Conservation (phyloP, 2,113 vertebrate species). For the Triplophysa tibetana region DNA sequence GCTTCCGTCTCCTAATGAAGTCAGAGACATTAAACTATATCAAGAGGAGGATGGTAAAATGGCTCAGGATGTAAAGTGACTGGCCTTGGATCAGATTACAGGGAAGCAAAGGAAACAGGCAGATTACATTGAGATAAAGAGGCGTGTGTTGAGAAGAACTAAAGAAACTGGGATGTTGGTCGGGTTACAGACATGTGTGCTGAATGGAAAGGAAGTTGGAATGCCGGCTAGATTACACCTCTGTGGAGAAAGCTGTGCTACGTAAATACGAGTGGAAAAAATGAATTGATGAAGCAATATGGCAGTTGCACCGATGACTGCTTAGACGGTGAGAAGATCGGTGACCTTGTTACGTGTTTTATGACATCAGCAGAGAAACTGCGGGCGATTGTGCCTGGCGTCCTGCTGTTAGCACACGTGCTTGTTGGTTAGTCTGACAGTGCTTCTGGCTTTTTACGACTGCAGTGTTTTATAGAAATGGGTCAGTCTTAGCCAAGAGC, state of each 20-base stretch:
- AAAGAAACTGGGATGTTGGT: constrained; percentile 28
- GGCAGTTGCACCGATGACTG: neutral
- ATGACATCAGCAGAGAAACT: constrained; percentile 6
- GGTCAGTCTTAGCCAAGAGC: constrained; percentile 49
- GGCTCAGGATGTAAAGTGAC: constrained; percentile 26
- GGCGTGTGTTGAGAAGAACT: constrained; percentile 20
- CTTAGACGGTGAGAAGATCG: constrained; percentile 5
- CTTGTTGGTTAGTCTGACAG: constrained; percentile 27
- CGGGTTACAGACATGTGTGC: constrained; percentile 26
- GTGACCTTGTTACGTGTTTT: constrained; percentile 8
- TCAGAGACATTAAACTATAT: constrained; percentile 16
- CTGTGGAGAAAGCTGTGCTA: neutral
- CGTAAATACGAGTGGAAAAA: constrained; percentile 10
- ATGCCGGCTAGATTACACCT: constrained; percentile 2
- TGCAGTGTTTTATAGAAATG: constrained; percentile 49
- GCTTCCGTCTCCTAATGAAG: constrained; percentile 24
- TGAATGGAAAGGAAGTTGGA: neutral
- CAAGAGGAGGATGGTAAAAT: constrained; percentile 27
- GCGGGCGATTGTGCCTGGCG: neutral
- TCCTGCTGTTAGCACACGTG: constrained; percentile 13
- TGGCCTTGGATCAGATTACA: constrained; percentile 28
- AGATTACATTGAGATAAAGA: constrained; percentile 31
- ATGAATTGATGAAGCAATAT: neutral
- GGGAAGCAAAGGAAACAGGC: constrained; percentile 8
- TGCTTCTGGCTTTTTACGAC: constrained; percentile 46